A percentile compares a stretch with the other conserved stretches of the same genome.
These are phyloP conservation scores for Bellardia pandia DNA, from an alignment of 2,888 invertebrate species.

Conservation along the genomic window DNA sequence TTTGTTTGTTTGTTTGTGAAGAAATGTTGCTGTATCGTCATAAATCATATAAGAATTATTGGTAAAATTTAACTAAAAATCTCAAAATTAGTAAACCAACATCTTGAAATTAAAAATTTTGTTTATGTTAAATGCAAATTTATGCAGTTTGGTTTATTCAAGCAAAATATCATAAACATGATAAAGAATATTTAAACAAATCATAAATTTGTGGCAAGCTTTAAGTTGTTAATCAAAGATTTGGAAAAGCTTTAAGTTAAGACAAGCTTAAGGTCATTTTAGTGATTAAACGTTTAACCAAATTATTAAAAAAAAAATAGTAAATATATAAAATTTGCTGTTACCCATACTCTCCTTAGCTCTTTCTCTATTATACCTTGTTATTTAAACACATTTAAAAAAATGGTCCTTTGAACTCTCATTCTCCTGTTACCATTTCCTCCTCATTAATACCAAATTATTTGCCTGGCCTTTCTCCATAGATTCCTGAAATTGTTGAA, in stretches of 20 bases:
- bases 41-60: slow-evolving; percentile 73
- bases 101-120: slow-evolving; percentile 56
- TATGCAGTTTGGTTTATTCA: slow-evolving; percentile 22
- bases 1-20: slow-evolving; percentile 27
- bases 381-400: background rate
- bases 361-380: too few relatives aligned
- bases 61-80: slow-evolving; percentile 70
- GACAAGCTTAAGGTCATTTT: background rate
- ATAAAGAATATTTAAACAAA: slow-evolving; percentile 43
- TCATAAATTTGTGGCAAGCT: slow-evolving; percentile 29
- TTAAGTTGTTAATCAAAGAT: slow-evolving; percentile 7
- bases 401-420: background rate
- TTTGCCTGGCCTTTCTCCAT: background rate
- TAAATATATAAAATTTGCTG: too few relatives aligned
- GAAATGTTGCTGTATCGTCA: slow-evolving; percentile 46
- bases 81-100: slow-evolving; percentile 57
- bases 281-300: background rate
- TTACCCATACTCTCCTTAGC: too few relatives aligned
- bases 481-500: background rate
- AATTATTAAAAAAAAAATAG: too few relatives aligned
- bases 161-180: background rate
- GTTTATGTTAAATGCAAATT: slow-evolving; percentile 54
- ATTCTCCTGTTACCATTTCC: too few relatives aligned
- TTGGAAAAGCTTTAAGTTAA: background rate
- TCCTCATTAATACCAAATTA: background rate